Evolutionary conservation across 1,140 invertebrate species (phyloP).

Genomic region (Hirudo medicinalis): DNA sequence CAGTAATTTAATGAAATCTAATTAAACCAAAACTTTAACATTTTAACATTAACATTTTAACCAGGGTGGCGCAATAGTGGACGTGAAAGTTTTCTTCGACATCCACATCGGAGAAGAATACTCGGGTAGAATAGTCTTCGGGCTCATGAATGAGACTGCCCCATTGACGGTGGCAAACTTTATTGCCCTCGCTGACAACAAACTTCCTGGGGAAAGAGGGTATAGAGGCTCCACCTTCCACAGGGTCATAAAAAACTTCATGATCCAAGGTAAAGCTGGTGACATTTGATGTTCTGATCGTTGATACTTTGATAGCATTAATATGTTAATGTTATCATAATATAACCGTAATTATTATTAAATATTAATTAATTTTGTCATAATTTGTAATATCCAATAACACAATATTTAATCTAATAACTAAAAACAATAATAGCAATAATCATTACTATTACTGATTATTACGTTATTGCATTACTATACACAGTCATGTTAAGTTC

Average conservation of each 20-base stretch:
- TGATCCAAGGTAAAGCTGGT: slow-evolving; percentile 60
- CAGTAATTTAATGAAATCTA: not conserved
- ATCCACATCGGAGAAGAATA: slow-evolving; percentile 10
- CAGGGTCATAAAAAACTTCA: slow-evolving; percentile 76
- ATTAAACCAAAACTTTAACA: not conserved
- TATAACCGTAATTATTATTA: too few relatives aligned
- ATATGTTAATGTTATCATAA: too few relatives aligned
- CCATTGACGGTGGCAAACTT: slow-evolving; percentile 26
- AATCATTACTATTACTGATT: too few relatives aligned
- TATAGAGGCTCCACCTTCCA: slow-evolving; percentile 84
- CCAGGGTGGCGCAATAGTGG: not conserved
- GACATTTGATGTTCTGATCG: not conserved
- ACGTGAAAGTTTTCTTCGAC: slow-evolving; percentile 5
- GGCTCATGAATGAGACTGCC: slow-evolving; percentile 23
- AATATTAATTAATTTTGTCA: too few relatives aligned
- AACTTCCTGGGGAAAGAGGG: slow-evolving; percentile 58
- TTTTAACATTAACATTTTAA: not conserved
- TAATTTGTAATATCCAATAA: too few relatives aligned
- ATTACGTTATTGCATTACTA: too few relatives aligned
- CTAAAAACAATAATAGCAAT: too few relatives aligned
- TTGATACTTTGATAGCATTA: not conserved
- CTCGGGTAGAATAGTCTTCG: slow-evolving; percentile 25
- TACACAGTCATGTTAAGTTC: too few relatives aligned
- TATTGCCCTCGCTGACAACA: slow-evolving; percentile 26
- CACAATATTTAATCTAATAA: too few relatives aligned